Percentiles rank a stretch among this genome's conserved stretches.
Conservation (phyloP, 2,888 invertebrate species). For the Pocota personata region DNA sequence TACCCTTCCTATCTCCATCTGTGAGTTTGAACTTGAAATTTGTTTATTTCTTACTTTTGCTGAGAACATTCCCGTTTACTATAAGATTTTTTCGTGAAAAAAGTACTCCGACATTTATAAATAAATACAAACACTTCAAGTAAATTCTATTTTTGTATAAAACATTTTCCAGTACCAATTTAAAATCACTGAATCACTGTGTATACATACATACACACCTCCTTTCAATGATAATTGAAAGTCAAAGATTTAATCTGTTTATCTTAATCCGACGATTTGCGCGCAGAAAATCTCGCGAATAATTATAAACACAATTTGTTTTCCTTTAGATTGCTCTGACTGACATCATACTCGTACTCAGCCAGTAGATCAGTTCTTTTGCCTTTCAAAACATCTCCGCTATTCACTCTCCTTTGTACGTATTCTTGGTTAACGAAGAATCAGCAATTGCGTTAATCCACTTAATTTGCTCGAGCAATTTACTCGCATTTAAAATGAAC, state of each 20-base stretch:
- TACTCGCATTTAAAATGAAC: constrained; percentile 56
- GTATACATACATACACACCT: not conserved
- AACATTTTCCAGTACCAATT: not conserved
- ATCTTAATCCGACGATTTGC: constrained; percentile 51
- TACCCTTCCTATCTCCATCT: too few species aligned
- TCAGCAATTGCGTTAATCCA: constrained; percentile 66
- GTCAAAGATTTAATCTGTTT: constrained; percentile 43
- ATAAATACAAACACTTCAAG: not conserved
- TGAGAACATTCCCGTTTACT: too few species aligned
- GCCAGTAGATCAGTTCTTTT: constrained; percentile 51
- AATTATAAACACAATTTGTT: constrained; percentile 54
- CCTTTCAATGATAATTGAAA: not conserved
- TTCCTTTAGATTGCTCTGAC: constrained; percentile 32
- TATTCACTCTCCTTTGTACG: not conserved
- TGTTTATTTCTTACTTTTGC: too few species aligned
- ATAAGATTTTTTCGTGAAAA: too few species aligned
- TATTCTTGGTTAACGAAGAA: too few species aligned
- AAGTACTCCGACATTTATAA: too few species aligned
- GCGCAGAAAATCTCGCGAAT: constrained; percentile 56
- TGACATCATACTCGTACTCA: constrained; percentile 56
- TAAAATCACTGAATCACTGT: not conserved
- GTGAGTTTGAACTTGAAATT: too few species aligned
- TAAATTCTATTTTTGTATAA: not conserved
- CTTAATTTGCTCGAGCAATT: constrained; percentile 67
- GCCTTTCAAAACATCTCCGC: not conserved